These are phyloP conservation scores for Tychaedon coryphoeus DNA, from an alignment of 2,113 vertebrate species.

Conservation along the genomic window DNA sequence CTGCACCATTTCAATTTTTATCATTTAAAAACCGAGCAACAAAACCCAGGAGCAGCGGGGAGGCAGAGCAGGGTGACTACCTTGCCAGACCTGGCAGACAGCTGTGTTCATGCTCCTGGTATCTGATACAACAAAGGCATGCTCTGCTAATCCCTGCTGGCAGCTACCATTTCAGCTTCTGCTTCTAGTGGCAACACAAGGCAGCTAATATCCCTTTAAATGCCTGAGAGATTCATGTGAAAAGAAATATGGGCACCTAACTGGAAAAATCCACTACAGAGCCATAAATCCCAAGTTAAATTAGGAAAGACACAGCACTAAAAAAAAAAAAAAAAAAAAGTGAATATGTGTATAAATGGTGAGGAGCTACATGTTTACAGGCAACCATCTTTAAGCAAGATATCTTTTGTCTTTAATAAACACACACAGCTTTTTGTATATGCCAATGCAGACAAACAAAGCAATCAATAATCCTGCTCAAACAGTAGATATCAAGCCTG, in stretches of 20 bases:
- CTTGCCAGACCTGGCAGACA: background rate
- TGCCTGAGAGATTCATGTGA: conserved; percentile 4
- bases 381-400: background rate
- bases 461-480: background rate
- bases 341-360: background rate
- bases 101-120: background rate
- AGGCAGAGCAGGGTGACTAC: background rate
- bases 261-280: background rate
- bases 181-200: background rate
- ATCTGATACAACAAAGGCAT: background rate
- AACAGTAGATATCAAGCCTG: background rate
- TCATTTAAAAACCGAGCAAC: background rate
- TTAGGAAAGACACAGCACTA: background rate
- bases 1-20: background rate
- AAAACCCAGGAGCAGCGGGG: background rate
- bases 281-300: conserved; percentile 26
- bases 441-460: background rate
- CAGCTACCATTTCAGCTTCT: background rate
- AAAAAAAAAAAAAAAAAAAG: background rate
- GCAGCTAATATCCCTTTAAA: background rate
- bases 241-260: conserved; percentile 35
- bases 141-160: background rate
- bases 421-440: background rate
- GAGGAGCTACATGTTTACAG: background rate
- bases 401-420: background rate